A percentile compares a stretch with the other conserved stretches of the same genome.
phyloP scores from a whole-genome alignment of 2,113 vertebrate species.

The Pandion haliaetus region DNA sequence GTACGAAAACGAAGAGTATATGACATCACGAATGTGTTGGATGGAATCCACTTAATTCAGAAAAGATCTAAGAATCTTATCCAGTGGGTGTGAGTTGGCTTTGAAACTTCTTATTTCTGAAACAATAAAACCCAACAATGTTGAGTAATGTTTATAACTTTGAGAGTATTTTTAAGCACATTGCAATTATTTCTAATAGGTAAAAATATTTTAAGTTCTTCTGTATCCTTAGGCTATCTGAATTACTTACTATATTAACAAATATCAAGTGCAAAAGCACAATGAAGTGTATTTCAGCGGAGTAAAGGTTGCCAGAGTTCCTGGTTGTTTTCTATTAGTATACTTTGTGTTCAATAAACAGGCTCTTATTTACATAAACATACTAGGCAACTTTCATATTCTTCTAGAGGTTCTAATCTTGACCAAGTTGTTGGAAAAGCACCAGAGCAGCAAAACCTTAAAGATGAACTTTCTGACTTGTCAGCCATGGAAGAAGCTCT shows the following conservation, averaged over 20 bases:
- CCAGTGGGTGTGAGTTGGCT: slow-evolving; percentile 88
- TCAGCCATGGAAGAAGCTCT: slow-evolving; percentile 87
- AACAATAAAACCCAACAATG: not conserved
- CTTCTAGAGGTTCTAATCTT: slow-evolving; percentile 76
- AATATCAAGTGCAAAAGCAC: not conserved
- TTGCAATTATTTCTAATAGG: not conserved
- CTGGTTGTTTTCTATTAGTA: not conserved
- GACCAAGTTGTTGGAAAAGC: slow-evolving; percentile 43
- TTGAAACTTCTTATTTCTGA: not conserved
- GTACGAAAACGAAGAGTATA: slow-evolving; percentile 85
- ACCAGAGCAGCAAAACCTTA: slow-evolving; percentile 64
- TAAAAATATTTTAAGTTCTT: not conserved
- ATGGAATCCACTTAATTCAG: slow-evolving; percentile 82
- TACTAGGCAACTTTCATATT: not conserved
- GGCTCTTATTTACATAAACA: not conserved
- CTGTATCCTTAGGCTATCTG: not conserved
- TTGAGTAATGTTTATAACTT: not conserved
- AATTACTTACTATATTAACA: not conserved
- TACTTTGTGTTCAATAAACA: not conserved
- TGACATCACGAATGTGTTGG: slow-evolving; percentile 88
- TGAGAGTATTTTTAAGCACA: not conserved
- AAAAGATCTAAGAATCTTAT: slow-evolving; percentile 84
- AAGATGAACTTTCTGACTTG: slow-evolving; percentile 81
- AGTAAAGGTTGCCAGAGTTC: not conserved
- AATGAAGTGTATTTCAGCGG: not conserved